phyloP scores from a whole-genome alignment of 2,888 invertebrate species.

The Epirrita christyi region DNA sequence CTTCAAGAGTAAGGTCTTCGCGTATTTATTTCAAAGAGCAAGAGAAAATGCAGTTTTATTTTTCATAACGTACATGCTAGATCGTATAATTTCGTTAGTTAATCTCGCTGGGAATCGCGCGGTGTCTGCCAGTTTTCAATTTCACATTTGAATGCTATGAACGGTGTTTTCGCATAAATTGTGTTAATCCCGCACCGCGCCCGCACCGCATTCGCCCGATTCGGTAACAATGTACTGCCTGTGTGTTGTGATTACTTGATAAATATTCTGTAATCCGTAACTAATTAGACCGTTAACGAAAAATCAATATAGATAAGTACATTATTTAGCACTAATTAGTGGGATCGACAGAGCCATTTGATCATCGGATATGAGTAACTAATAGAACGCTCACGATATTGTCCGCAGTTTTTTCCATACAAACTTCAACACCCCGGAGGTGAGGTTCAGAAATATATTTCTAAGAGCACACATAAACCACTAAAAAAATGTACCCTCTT shows the following conservation, averaged over 20 bases:
- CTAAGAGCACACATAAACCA: no score
- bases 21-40: slow-evolving; percentile 44
- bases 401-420: no score
- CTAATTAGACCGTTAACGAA: slow-evolving; percentile 57
- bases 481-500: no score
- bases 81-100: slow-evolving; percentile 71
- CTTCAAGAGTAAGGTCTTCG: slow-evolving; percentile 39
- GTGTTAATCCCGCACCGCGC: slow-evolving; percentile 49
- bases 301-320: slow-evolving; percentile 48
- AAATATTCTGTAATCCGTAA: slow-evolving; percentile 53
- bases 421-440: no score
- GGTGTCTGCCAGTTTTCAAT: slow-evolving; percentile 65
- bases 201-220: no score
- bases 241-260: slow-evolving; percentile 45
- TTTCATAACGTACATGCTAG: slow-evolving; percentile 45
- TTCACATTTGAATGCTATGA: slow-evolving; percentile 61
- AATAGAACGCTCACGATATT: no score
- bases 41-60: slow-evolving; percentile 48
- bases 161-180: slow-evolving; percentile 62
- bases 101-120: slow-evolving; percentile 61
- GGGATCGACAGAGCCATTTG: slow-evolving; percentile 6
- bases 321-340: slow-evolving; percentile 36
- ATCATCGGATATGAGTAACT: background rate
- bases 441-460: no score
- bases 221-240: slow-evolving; percentile 42